Evolutionary conservation across 2,888 invertebrate genomes (phyloP).

Genomic region (Hypomecis punctinalis): DNA sequence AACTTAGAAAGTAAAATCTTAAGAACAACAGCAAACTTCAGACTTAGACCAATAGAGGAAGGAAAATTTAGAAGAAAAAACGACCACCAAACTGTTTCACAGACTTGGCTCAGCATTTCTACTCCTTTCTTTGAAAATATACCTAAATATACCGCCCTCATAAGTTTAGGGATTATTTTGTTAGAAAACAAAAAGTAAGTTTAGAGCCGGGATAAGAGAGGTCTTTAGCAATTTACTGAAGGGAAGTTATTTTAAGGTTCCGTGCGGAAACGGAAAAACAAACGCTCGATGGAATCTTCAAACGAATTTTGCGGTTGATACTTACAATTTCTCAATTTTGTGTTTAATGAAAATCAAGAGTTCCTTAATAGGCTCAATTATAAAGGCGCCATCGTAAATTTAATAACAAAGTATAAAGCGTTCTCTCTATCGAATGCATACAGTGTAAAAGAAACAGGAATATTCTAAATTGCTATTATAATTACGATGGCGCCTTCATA

Average conservation of each 20-base stretch:
- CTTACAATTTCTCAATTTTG: too few species aligned
- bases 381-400: too few species aligned
- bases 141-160: constrained; percentile 41
- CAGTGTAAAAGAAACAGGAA: too few species aligned
- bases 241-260: constrained; percentile 52
- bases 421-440: too few species aligned
- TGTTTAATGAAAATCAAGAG: too few species aligned
- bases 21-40: constrained; percentile 21
- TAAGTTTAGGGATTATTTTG: constrained; percentile 53
- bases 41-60: constrained; percentile 20
- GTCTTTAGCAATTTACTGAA: constrained; percentile 65
- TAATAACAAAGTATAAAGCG: too few species aligned
- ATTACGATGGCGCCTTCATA: too few species aligned
- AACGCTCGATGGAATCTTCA: not conserved
- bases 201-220: constrained; percentile 57
- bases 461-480: too few species aligned
- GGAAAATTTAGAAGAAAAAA: constrained; percentile 33
- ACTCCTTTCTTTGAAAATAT: constrained; percentile 45
- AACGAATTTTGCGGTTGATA: too few species aligned
- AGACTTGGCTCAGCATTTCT: constrained; percentile 38
- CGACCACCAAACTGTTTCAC: constrained; percentile 33
- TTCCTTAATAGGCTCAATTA: too few species aligned
- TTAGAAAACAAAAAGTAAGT: constrained; percentile 57
- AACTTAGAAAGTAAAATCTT: constrained; percentile 13
- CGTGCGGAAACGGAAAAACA: not conserved